These are phyloP conservation scores for Drosophila cracens DNA, from an alignment of 2,888 invertebrate genomes.

Conservation along the genomic window DNA sequence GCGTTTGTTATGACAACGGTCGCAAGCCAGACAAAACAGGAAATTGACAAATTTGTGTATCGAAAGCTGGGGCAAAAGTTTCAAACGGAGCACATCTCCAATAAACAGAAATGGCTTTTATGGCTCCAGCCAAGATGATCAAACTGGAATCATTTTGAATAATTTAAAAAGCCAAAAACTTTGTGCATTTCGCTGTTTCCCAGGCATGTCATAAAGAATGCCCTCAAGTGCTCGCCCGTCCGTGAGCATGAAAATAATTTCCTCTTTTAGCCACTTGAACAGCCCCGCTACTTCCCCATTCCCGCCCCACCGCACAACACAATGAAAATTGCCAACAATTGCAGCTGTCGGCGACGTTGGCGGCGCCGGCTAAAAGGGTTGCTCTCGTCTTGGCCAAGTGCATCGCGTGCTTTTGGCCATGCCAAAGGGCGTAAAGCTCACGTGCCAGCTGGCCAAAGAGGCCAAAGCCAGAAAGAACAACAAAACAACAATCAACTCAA, in stretches of 20 bases:
- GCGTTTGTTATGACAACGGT: conserved; percentile 28
- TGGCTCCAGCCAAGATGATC: conserved; percentile 12
- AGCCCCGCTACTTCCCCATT: not conserved
- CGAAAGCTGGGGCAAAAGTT: conserved; percentile 51
- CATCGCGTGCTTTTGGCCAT: conserved; percentile 72
- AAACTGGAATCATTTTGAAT: conserved; percentile 55
- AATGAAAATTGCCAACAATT: conserved; percentile 71
- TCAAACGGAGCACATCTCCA: conserved; percentile 6
- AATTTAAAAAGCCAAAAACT: conserved; percentile 57
- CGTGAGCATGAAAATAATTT: conserved; percentile 77
- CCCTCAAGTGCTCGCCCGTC: conserved; percentile 71
- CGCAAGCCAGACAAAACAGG: conserved; percentile 65
- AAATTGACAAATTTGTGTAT: conserved; percentile 73
- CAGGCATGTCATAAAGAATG: conserved; percentile 75
- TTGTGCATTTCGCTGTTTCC: conserved; percentile 48
- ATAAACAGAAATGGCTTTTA: not conserved
- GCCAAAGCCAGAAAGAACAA: conserved; percentile 58
- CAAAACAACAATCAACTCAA: conserved; percentile 36
- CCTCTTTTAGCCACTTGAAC: conserved; percentile 11
- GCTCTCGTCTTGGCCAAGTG: conserved; percentile 71
- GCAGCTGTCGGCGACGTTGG: conserved; percentile 48
- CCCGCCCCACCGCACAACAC: conserved; percentile 9
- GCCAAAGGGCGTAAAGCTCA: conserved; percentile 51
- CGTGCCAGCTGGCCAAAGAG: conserved; percentile 48
- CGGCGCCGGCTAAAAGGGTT: conserved; percentile 19